Conservation (phyloP, 2,888 invertebrate genomes). For the Drosophila antonietae region DNA sequence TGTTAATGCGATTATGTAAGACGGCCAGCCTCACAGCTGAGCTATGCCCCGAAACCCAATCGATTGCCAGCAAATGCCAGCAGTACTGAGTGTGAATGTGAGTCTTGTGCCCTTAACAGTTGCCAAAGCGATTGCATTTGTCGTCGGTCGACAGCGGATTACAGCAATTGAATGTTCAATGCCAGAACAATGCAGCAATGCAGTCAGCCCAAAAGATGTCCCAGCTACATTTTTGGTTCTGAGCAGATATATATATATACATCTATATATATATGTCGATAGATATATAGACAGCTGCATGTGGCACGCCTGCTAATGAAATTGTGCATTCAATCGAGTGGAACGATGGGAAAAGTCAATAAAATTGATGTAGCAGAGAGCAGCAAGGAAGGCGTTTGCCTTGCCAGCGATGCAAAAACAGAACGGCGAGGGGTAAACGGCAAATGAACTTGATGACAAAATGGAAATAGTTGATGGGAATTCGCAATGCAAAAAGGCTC, state of each 20-base stretch:
- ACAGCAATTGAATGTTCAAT: conserved; percentile 43
- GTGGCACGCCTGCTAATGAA: conserved; percentile 83
- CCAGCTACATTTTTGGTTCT: neutral
- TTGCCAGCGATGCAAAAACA: conserved; percentile 36
- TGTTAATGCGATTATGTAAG: conserved; percentile 62
- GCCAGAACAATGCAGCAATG: conserved; percentile 47
- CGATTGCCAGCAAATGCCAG: conserved; percentile 35
- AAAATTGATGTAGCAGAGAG: conserved; percentile 81
- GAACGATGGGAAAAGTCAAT: conserved; percentile 84
- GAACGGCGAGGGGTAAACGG: conserved; percentile 1
- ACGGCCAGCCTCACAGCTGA: neutral
- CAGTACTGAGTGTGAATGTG: neutral
- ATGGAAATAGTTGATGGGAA: conserved; percentile 72
- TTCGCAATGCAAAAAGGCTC: conserved; percentile 58
- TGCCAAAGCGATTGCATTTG: conserved; percentile 35
- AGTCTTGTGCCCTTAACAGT: conserved; percentile 23
- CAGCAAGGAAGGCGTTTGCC: conserved; percentile 40
- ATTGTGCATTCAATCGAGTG: conserved; percentile 84
- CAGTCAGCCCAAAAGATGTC: conserved; percentile 39
- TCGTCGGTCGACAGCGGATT: conserved; percentile 49
- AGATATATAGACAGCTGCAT: conserved; percentile 58
- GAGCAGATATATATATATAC: neutral
- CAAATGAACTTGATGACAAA: conserved; percentile 77
- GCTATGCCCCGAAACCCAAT: conserved; percentile 24
- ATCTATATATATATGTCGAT: neutral